Conservation (phyloP, 2,888 invertebrate genomes). For the Megamerina dolium region DNA sequence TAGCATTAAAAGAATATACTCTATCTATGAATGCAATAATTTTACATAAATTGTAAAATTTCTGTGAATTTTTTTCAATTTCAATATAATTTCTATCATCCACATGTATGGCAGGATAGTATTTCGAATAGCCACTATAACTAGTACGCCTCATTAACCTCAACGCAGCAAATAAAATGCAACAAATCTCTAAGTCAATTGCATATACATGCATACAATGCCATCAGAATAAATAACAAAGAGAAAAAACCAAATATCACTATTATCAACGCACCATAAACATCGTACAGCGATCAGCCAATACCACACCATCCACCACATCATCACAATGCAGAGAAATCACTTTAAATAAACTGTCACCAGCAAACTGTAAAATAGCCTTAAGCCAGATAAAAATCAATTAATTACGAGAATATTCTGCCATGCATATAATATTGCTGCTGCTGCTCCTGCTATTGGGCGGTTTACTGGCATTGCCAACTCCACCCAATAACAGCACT, state of each 20-base stretch:
- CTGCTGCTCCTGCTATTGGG: neutral
- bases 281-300: too few relatives aligned
- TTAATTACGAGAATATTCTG: conserved; percentile 32
- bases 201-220: too few relatives aligned
- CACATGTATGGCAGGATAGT: too few relatives aligned
- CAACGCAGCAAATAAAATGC: conserved; percentile 21
- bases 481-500: neutral
- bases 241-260: conserved; percentile 2
- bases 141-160: conserved; percentile 28
- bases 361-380: conserved; percentile 30
- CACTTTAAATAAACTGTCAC: conserved; percentile 34
- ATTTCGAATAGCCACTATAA: conserved; percentile 9
- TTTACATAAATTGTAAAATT: too few relatives aligned
- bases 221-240: conserved; percentile 16
- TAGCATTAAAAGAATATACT: too few relatives aligned
- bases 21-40: too few relatives aligned
- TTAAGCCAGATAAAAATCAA: conserved; percentile 46
- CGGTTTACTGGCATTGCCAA: too few relatives aligned
- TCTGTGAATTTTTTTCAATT: too few relatives aligned
- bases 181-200: conserved; percentile 4
- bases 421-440: neutral
- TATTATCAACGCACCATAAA: conserved; percentile 6
- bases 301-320: too few relatives aligned
- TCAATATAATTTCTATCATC: too few relatives aligned
- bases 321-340: conserved; percentile 30